Evolutionary conservation across 2,888 invertebrate genomes (phyloP).

Genomic region (Marronus borbonicus): DNA sequence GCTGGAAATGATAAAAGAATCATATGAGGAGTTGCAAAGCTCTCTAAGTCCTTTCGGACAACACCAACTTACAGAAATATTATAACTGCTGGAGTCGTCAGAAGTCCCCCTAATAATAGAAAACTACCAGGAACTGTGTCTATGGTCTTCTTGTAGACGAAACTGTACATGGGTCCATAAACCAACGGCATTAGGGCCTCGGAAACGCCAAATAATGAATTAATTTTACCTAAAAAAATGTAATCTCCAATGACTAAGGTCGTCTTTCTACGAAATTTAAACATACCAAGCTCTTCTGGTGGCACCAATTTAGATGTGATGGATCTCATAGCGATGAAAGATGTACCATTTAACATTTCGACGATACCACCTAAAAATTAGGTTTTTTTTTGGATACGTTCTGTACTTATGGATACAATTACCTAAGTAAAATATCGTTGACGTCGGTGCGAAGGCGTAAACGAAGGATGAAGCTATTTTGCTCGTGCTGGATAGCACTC

Average conservation of each 20-base stretch:
- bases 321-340: conserved; percentile 74
- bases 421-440: conserved; percentile 86
- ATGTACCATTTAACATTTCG: conserved; percentile 70
- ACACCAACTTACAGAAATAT: conserved; percentile 61
- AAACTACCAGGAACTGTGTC: conserved; percentile 64
- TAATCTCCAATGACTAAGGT: neutral
- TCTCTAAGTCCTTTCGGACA: too few relatives aligned
- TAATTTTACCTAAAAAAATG: conserved; percentile 70
- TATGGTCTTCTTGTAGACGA: conserved; percentile 64
- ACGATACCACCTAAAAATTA: conserved; percentile 71
- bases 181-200: conserved; percentile 65
- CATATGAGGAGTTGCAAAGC: neutral
- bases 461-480: conserved; percentile 86
- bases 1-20: conserved; percentile 65
- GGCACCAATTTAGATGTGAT: conserved; percentile 75
- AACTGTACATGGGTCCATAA: conserved; percentile 65
- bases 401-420: conserved; percentile 40
- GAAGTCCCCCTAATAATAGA: conserved; percentile 60
- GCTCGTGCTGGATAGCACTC: conserved; percentile 85
- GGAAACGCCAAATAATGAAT: conserved; percentile 65
- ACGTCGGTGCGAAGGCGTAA: conserved; percentile 83
- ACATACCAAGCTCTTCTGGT: conserved; percentile 73
- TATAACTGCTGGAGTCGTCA: conserved; percentile 61
- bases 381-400: neutral
- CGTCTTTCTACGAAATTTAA: neutral